Evolutionary conservation across 2,113 vertebrate genomes (phyloP), one percentile per base, ranked within the genome.

Genomic region (Platanista minor): DNA sequence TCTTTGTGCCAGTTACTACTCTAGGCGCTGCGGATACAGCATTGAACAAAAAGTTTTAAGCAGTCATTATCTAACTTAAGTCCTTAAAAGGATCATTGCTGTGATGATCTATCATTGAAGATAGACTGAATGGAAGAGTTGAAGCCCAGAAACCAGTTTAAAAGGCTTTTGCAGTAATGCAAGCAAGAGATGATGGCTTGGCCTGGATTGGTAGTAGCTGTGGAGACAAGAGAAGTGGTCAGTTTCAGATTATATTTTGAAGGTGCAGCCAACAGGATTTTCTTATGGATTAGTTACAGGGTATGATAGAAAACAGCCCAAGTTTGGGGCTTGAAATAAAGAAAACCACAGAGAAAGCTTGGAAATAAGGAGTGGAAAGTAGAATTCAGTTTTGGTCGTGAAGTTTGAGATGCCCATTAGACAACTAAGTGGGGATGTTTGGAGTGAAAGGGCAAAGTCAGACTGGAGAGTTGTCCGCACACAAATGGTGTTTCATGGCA

Each of bases 1-100:
- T 74, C n/a, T 87, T 3, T 43, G 12, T 78, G n/a, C 39, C 46
- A 67, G 27, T 83, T 80, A 87, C 46, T 78, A 13, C 36, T 88
- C 15, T 77, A 71, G 52, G 39, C 54, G 14, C 66, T 81, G 52
- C 43, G 31, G 31, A 81, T 85, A 74, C 1, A 87, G 36, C 14
- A 41, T 25, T 86, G 41, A 82, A 86, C 27, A 95, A 87, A 95
- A 29, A 84, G 59, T 90, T 64, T 75, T 75, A 87, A 96, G 14
- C 36, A 82, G n/a, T 46, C 59, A 66, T 41, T 82, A 25, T 90
- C 23, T 59, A 66, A 72, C 41, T 33, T 87, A 64, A 81, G 12
- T 90, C 61, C 36, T 88, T 92, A 54, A 61, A 94, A 92, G 27
- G 61, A 36, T 82, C 29, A n/a, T 88, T 39, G 10, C n/a, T 75